A percentile compares a stretch with the other conserved stretches of the same genome.
These are phyloP conservation scores for Agrilus cyanescens DNA, from an alignment of 2,888 invertebrate genomes.

Conservation along the genomic window DNA sequence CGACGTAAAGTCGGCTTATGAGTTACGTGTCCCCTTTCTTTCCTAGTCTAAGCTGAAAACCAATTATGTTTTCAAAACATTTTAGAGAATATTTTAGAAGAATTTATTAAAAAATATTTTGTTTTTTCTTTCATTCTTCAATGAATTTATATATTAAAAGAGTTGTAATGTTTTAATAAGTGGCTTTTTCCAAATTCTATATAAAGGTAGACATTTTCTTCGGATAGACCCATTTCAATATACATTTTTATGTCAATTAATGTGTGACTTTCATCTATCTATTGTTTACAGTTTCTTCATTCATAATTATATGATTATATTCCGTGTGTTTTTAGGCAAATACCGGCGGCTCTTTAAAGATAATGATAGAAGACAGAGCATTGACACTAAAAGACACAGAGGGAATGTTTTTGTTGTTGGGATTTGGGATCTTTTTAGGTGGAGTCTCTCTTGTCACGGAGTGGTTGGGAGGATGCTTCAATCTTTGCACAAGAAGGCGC, in stretches of 20 bases:
- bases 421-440: conserved; percentile 55
- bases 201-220: no score
- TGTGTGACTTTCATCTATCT: not conserved
- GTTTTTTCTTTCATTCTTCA: not conserved
- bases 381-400: conserved; percentile 69
- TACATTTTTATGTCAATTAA: no score
- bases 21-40: no score
- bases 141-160: no score
- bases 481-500: conserved; percentile 37
- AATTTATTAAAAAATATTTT: not conserved
- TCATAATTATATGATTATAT: not conserved
- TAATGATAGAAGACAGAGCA: conserved; percentile 53
- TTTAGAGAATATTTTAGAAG: no score
- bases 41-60: no score
- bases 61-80: no score
- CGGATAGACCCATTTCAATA: no score
- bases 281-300: not conserved
- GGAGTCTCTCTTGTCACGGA: conserved; percentile 52
- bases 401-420: conserved; percentile 69
- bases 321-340: conserved; percentile 33
- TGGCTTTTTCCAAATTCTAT: no score
- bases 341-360: conserved; percentile 35
- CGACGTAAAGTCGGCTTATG: no score
- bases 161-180: no score
- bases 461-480: conserved; percentile 57